Evolutionary conservation across 2,888 invertebrate genomes (phyloP).

Genomic region (Rhagonycha lutea): DNA sequence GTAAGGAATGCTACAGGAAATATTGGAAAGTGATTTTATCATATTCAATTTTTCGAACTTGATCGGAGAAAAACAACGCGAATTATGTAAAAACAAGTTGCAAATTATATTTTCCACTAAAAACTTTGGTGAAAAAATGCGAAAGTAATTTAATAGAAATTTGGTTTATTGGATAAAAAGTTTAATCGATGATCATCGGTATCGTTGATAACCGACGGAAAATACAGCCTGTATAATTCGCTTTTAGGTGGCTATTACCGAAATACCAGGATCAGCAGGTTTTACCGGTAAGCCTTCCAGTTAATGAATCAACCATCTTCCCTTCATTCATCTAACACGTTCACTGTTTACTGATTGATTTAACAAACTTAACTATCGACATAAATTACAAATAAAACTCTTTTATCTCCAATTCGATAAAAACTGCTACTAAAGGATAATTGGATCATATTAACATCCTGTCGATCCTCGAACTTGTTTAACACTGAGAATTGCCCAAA

Average conservation of each 20-base stretch:
- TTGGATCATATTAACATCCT: background rate
- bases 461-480: background rate
- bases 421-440: background rate
- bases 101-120: background rate
- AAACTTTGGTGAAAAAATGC: background rate
- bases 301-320: constrained; percentile 49
- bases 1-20: too few species aligned
- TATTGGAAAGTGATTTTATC: background rate
- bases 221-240: constrained; percentile 46
- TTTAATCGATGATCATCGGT: background rate
- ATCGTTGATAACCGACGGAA: constrained; percentile 29
- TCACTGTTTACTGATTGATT: constrained; percentile 26
- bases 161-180: background rate
- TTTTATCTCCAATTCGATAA: background rate
- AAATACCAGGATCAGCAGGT: constrained; percentile 51
- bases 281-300: constrained; percentile 49
- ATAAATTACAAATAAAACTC: background rate
- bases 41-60: background rate
- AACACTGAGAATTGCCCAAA: background rate
- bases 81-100: background rate
- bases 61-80: background rate
- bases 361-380: constrained; percentile 17
- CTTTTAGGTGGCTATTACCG: constrained; percentile 52
- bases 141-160: background rate
- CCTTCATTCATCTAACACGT: constrained; percentile 26